Conservation (phyloP, 2,113 vertebrate species). For the Ardeotis arabs region DNA sequence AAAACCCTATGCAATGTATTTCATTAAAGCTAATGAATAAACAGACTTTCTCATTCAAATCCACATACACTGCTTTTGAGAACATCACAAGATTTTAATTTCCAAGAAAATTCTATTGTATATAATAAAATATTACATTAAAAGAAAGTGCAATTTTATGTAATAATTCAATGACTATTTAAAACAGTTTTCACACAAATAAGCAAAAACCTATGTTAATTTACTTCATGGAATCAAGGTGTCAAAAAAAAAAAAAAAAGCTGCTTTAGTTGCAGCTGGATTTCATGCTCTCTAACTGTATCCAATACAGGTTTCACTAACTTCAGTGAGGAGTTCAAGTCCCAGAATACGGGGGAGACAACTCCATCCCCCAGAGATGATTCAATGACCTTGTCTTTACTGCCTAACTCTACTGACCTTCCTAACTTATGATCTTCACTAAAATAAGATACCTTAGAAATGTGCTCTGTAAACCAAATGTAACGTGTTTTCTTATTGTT, state of each 20-base stretch:
- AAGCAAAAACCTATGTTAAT: not conserved
- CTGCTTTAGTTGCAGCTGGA: not conserved
- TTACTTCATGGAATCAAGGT: not conserved
- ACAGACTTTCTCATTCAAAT: not conserved
- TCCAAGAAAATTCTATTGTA: not conserved
- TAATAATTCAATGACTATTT: not conserved
- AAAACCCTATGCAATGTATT: too few species aligned
- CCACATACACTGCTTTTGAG: not conserved
- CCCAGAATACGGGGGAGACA: accelerated
- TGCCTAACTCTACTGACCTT: not conserved
- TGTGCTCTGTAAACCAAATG: not conserved
- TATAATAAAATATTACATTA: not conserved
- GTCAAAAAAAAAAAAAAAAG: not conserved
- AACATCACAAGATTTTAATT: not conserved
- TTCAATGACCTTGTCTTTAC: not conserved
- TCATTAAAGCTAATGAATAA: not conserved
- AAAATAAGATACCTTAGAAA: not conserved
- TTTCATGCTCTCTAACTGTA: not conserved
- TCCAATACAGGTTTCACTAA: not conserved
- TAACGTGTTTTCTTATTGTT: not conserved
- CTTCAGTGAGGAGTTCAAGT: not conserved
- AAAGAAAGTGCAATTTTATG: not conserved
- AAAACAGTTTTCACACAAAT: not conserved
- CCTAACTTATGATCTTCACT: not conserved
- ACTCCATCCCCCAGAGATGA: not conserved